Percentiles rank a stretch among this genome's conserved stretches.
Conservation (phyloP, 2,888 invertebrate genomes). For the Diaprepes abbreviatus region DNA sequence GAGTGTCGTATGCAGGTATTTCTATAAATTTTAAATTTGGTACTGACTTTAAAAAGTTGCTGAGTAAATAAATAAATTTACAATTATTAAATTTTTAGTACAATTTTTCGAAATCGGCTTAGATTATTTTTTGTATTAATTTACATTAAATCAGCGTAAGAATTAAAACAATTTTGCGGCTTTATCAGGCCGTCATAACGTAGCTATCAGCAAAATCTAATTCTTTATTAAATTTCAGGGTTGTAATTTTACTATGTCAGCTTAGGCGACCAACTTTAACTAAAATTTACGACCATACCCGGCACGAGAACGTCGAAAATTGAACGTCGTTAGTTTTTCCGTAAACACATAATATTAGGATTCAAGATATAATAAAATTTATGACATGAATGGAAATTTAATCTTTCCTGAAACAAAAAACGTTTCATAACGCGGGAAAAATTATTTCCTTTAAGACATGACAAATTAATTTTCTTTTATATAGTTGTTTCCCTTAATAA, state of each 20-base stretch:
- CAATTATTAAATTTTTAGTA: too few relatives aligned
- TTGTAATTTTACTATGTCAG: not conserved
- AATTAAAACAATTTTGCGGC: too few relatives aligned
- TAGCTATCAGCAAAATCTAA: slow-evolving; percentile 2
- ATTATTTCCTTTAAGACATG: not conserved
- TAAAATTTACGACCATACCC: not conserved
- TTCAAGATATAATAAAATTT: slow-evolving; percentile 8
- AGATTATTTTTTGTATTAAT: too few relatives aligned
- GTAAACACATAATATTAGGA: slow-evolving; percentile 6
- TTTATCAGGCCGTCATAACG: too few relatives aligned
- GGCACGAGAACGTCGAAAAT: slow-evolving; percentile 6
- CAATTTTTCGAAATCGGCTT: too few relatives aligned
- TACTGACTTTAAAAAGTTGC: too few relatives aligned
- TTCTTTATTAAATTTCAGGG: slow-evolving; percentile 1
- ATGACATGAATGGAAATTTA: slow-evolving; percentile 9
- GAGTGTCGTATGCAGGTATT: too few relatives aligned
- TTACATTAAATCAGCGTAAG: too few relatives aligned
- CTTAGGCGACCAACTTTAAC: not conserved
- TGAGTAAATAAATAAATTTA: too few relatives aligned
- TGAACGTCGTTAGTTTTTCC: slow-evolving; percentile 11
- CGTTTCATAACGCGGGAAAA: not conserved
- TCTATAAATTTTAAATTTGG: too few relatives aligned
- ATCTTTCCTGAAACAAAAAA: not conserved
- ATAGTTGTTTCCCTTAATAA: not conserved
- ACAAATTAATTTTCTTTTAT: slow-evolving; percentile 6